Percentiles rank a stretch among this genome's conserved stretches.
phyloP scores from a whole-genome alignment of 2,797 vertebrate species.

The Siniperca scherzeri region DNA sequence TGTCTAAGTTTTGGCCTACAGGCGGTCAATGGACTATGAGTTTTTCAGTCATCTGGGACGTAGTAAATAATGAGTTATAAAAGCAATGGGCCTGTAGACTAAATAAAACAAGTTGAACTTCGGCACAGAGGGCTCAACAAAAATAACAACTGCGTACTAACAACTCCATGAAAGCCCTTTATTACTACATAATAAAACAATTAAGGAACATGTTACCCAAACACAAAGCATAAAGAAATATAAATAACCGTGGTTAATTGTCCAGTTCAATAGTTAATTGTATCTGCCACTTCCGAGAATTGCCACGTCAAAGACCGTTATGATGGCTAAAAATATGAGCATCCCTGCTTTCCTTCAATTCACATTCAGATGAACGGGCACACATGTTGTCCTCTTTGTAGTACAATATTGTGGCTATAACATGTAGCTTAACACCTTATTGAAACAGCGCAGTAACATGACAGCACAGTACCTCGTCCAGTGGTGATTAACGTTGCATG shows the following conservation, averaged over 20 bases:
- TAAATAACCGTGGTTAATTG: fast-evolving
- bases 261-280: neutral
- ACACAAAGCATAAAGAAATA: neutral
- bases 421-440: neutral
- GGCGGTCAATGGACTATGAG: neutral
- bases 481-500: constrained; percentile 25
- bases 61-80: neutral
- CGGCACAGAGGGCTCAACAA: constrained; percentile 48
- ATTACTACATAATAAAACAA: neutral
- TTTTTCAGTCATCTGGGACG: neutral
- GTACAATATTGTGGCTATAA: fast-evolving
- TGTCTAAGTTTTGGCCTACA: neutral
- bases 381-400: neutral
- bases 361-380: neutral
- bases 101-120: constrained; percentile 30
- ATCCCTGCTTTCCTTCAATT: constrained; percentile 4
- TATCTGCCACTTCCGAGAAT: constrained; percentile 49
- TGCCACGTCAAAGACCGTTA: constrained; percentile 88
- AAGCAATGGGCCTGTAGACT: neutral
- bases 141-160: constrained; percentile 39
- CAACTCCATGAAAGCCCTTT: neutral
- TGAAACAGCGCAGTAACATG: neutral
- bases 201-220: fast-evolving
- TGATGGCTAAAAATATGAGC: constrained; percentile 58
- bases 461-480: constrained; percentile 4